Base-by-base conservation (phyloP, 2,888 invertebrate genomes). In the Junonia oenone region DNA sequence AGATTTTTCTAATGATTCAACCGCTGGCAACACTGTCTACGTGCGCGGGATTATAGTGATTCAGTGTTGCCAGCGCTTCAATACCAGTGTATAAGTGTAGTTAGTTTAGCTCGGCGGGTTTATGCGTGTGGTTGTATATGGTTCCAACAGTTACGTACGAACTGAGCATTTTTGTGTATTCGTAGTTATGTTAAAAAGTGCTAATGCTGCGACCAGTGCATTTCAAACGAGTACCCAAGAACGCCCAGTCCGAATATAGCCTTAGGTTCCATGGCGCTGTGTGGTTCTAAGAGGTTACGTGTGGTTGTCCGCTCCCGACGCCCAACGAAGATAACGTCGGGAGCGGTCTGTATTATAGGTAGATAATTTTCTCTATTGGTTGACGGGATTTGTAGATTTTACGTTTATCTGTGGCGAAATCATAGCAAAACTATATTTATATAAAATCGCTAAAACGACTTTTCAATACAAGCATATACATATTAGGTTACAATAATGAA, bases 331-430 rank as follows among this genome's bases (percentile, higher is more conserved):
- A 58, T 52, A 56, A 26, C 45, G 55, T 51, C 31, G 61, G 59
- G 51, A 49, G 27, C 51, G 55, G 58, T 58, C 55, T 75, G 72
- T 78, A 74, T 67, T 68, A 71, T 78, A 77, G 73, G 64, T 80
- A 80, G 78, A 71, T 71, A 75, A 74, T 68, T 68, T 58, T 57
- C 59, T 63, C 58, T 61, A 56, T 61, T 33, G 58, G 65, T 61
- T 63, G 61, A 54, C 38, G 64, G 55, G 59, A 62, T 63, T 71
- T 69, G 66, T 52, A 56, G 43, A 53, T 55, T 55, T 46, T 37
- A n/a, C 11, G 11, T n/a, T 38, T 38, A 19, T 38, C 15, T 11
- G 9, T 19, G n/a, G 0, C 38, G 15, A 11, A 11, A 17, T 17
- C 11, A 17, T 37, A 15, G 3, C 6, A 14, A 6, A 6, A 6